Evolutionary conservation across 2,888 invertebrate genomes (phyloP), one percentile per base, ranked within the genome.

Genomic region (Scaptomyza polygonia): DNA sequence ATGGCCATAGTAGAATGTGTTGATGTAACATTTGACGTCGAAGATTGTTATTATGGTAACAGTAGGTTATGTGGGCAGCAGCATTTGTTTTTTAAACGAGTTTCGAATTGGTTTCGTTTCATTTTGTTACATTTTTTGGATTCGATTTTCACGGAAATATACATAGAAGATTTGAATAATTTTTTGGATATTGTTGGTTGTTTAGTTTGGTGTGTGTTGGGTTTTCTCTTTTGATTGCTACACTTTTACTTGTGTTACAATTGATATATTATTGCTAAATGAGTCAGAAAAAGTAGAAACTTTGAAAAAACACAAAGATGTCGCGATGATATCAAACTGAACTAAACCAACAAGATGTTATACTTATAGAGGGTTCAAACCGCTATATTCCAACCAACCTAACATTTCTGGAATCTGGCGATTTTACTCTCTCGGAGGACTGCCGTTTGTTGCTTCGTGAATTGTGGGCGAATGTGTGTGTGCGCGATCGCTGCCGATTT

Each of bases 201-300:
- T 71, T 77, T 43, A 53, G 48, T 77, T 76, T 56, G 57, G 86
- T 81, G 84, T 69, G 64, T 73, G 56, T 72, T 72, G 70, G 68
- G 86, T 79, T 75, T 88, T 73, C 77, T 88, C 74, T 68, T 80
- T 78, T 78, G 76, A 65, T 78, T 87, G 83, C 81, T 88, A 84
- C 77, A 89, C 77, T 86, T 89, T 88, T 76, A 90, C 80, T 84
- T 89, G 87, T 66, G 89, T 90, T 77, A 89, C 75, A 84, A 90
- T 90, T 66, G 86, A 82, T 84, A 90, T 80, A 72, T 84, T 90
- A 65, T 78, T 87, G 87, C 90, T 89, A 82, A 66, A 73, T 71
- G 68, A 74, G 72, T 70, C 2, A 14, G 3, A 14, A 14, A 36
- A 67, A 71, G 72, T 73, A 73, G 55, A 82, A 77, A 83, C 72